These are phyloP conservation scores for Staurois parvus DNA, from an alignment of 2,797 vertebrate genomes.

Conservation along the genomic window DNA sequence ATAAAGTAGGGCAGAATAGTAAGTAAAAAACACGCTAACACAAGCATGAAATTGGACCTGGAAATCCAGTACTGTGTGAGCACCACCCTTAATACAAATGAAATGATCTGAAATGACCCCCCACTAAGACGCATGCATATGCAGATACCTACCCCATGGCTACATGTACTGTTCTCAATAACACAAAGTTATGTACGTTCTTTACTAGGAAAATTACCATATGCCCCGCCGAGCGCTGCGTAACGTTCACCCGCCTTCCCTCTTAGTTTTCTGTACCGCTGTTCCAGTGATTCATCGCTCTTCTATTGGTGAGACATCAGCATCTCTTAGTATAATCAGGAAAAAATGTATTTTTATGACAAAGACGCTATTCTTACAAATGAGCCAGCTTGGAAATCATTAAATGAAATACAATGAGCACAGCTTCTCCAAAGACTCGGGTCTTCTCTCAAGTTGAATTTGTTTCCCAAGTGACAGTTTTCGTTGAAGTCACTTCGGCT, in stretches of 20 bases:
- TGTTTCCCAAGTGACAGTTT: background rate
- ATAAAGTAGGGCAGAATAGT: constrained; percentile 15
- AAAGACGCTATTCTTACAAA: constrained; percentile 19
- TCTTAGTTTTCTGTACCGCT: background rate
- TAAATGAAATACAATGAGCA: constrained; percentile 35
- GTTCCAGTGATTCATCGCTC: constrained; percentile 5
- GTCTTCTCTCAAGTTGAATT: background rate
- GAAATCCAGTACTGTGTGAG: constrained; percentile 7
- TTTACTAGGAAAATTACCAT: constrained; percentile 44
- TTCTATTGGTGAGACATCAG: constrained; percentile 25
- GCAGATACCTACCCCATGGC: constrained; percentile 34
- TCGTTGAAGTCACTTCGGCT: background rate
- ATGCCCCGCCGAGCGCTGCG: constrained; percentile 43
- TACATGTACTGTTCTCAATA: background rate
- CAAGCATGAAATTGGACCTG: constrained; percentile 35
- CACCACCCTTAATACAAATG: constrained; percentile 26
- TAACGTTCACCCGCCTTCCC: constrained; percentile 32
- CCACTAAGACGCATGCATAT: constrained; percentile 28
- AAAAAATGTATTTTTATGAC: constrained; percentile 17
- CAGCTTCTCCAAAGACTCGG: background rate
- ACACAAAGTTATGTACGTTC: constrained; percentile 31
- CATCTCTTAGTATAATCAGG: constrained; percentile 41
- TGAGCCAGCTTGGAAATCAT: constrained; percentile 9
- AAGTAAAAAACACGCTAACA: background rate
- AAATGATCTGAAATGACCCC: constrained; percentile 45